Conservation (phyloP, 2,113 vertebrate genomes). For the Centropus bengalensis region DNA sequence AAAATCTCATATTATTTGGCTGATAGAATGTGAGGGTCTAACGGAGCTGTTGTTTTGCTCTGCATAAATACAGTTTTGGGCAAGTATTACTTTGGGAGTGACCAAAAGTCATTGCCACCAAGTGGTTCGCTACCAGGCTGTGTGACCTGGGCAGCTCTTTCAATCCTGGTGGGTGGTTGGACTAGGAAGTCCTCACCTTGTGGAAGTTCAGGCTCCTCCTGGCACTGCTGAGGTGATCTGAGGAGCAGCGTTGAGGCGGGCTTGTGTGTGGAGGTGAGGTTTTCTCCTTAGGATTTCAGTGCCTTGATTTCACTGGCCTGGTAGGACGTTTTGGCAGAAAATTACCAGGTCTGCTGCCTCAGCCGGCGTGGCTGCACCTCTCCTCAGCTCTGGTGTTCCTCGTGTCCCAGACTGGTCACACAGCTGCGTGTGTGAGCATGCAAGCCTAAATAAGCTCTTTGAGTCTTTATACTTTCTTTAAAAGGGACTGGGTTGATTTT, state of each 20-base stretch:
- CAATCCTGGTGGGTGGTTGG: accelerated
- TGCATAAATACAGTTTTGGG: slow-evolving; percentile 4
- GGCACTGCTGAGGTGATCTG: not conserved
- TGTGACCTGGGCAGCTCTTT: not conserved
- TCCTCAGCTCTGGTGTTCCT: not conserved
- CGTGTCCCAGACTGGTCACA: not conserved
- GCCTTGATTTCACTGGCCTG: not conserved
- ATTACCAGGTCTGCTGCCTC: not conserved
- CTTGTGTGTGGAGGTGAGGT: not conserved
- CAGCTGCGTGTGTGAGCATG: not conserved
- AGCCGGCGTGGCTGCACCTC: not conserved
- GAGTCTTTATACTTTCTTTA: not conserved
- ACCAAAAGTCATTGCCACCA: not conserved
- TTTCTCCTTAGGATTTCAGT: not conserved
- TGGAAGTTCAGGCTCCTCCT: not conserved
- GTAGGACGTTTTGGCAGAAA: not conserved
- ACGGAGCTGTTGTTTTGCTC: slow-evolving; percentile 28
- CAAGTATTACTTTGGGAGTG: slow-evolving; percentile 2
- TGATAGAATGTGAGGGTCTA: slow-evolving; percentile 48
- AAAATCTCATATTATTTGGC: slow-evolving; percentile 54
- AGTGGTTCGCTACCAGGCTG: not conserved
- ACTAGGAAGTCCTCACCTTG: not conserved
- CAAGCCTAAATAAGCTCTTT: not conserved
- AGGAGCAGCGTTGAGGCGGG: accelerated
- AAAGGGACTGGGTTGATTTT: not conserved